Evolutionary conservation across 1,140 invertebrate genomes (phyloP).

Genomic region (Rhagoletis pomonella): DNA sequence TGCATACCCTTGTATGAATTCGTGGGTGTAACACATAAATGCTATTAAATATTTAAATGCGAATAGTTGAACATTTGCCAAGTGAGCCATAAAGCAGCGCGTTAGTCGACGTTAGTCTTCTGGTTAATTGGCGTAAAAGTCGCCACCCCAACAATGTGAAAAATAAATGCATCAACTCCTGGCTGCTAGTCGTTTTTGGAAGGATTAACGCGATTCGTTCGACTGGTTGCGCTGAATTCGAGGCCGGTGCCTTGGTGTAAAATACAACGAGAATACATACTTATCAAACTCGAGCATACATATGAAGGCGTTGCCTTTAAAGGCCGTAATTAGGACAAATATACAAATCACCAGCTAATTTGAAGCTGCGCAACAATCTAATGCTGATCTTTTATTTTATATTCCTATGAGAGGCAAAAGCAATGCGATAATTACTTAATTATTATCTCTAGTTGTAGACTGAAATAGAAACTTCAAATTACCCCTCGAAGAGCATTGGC

Average conservation of each 20-base stretch:
- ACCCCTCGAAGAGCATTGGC: too few relatives aligned
- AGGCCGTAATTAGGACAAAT: background rate
- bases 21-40: conserved; percentile 18
- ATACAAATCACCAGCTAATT: background rate
- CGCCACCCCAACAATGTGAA: background rate
- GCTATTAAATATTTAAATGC: conserved; percentile 45
- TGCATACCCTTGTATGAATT: background rate
- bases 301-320: background rate
- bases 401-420: too few relatives aligned
- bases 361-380: background rate
- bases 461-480: background rate
- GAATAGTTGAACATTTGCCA: conserved; percentile 2
- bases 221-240: background rate
- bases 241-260: too few relatives aligned
- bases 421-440: conserved; percentile 9
- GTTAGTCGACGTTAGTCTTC: background rate
- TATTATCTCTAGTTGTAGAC: background rate
- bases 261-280: too few relatives aligned
- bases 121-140: conserved; percentile 11
- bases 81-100: conserved; percentile 36
- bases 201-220: background rate
- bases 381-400: background rate
- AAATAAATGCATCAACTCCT: background rate
- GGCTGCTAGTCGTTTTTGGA: background rate
- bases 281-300: too few relatives aligned